Base-by-base conservation (phyloP, 2,113 vertebrate species). In the Amazona guildingii region DNA sequence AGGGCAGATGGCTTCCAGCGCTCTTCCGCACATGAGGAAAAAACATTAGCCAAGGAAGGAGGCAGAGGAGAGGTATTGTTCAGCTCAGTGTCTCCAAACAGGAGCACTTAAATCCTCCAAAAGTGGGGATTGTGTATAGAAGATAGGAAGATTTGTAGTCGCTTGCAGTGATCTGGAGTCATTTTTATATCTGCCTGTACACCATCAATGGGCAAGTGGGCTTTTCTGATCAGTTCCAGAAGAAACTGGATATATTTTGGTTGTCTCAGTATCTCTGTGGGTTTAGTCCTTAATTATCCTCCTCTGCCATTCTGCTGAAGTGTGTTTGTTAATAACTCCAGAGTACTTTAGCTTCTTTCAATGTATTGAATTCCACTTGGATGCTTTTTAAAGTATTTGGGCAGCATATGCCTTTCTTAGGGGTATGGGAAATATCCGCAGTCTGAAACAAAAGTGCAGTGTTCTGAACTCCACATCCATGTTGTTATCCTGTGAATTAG, bases 281-380 rank as follows among this genome's bases (percentile, higher is more conserved):
- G 14, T 54, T 93, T 94, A 80, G 52, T 48, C 66, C 67, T 91
- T 90, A 94, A 83, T 92, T 94, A 83, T 94, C 61, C 64, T 84
- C 83, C 78, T 86, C 72, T 70, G 67, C 63, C 59, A 11, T 66
- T 90, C 52, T 90, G 70, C 54, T 91, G 82, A 74, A 92, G 70
- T 7, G 0, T 1, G 2, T 89, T 92, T 87, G 35, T 89, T 92
- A 94, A 94, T 94, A 63, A 39, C 55, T 90, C 41, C 62, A 27
- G 63, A 87, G 75, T 87, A 90, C 84, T 93, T 95, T 3, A 87
- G n/a, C 67, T 85, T 92, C 81, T 91, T 91, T 95, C 90, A 91
- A 70, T 94, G 88, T 96, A 90, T 88, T 91, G 92, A 91, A 94
- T 96, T 94, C 87, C 49, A 70, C 92, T 91, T 95, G 67, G 67